These are phyloP conservation scores for Neotoxoptera formosana DNA, from an alignment of 1,140 invertebrate species.

Conservation along the genomic window DNA sequence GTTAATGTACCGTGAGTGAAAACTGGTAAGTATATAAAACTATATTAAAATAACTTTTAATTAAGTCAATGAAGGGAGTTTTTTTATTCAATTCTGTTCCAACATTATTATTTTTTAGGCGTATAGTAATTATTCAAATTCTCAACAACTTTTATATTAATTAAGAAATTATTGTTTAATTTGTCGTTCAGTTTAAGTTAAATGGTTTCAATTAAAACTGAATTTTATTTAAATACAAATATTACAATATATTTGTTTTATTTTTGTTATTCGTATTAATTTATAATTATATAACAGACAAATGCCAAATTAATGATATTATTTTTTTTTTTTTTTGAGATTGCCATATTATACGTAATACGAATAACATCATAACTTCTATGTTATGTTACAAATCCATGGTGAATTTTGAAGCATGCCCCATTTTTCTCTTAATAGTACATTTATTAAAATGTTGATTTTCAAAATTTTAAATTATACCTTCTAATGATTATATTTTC, in stretches of 20 bases:
- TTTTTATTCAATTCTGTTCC: background rate
- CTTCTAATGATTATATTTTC: no score
- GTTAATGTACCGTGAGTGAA: background rate
- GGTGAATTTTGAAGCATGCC: no score
- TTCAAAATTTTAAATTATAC: no score
- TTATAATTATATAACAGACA: background rate
- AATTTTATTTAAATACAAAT: background rate
- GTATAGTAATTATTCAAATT: background rate
- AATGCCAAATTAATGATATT: background rate
- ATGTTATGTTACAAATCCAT: no score
- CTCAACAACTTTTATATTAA: background rate
- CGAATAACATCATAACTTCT: background rate
- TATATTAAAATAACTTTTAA: background rate
- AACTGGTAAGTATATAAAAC: background rate
- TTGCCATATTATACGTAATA: background rate
- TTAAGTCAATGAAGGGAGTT: background rate
- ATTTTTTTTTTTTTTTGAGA: no score
- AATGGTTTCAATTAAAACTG: background rate
- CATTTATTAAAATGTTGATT: no score
- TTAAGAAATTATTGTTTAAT: constrained; percentile 6
- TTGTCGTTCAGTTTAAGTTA: background rate
- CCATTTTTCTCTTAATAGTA: no score
- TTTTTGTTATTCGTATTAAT: background rate
- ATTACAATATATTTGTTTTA: background rate
- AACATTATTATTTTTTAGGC: background rate